phyloP scores from a whole-genome alignment of 2,113 vertebrate species.

The Nothocercus julius region DNA sequence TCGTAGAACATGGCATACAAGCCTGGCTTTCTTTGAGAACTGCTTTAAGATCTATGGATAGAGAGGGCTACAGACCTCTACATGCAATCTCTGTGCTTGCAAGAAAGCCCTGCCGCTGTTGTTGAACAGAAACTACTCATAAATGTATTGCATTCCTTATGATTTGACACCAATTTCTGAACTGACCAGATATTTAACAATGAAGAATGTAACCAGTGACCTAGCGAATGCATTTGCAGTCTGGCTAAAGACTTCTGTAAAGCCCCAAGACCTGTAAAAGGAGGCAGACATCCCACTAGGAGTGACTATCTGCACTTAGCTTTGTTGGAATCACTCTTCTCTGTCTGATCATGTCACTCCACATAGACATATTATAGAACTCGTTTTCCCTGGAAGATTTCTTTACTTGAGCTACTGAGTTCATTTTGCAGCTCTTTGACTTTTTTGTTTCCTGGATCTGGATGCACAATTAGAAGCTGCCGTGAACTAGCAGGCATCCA shows the following conservation, averaged over 20 bases:
- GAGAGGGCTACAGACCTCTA: background rate
- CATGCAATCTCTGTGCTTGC: background rate
- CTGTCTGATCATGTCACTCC: background rate
- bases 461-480: background rate
- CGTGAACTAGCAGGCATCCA: accelerated
- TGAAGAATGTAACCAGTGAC: background rate
- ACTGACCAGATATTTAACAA: background rate
- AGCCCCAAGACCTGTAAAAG: background rate
- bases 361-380: background rate
- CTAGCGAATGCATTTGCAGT: background rate
- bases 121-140: background rate
- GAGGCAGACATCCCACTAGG: background rate
- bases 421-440: background rate
- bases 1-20: background rate
- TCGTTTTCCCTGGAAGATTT: background rate
- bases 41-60: background rate
- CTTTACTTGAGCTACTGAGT: background rate
- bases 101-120: background rate
- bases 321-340: background rate
- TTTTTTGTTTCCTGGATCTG: background rate
- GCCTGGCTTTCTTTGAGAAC: background rate
- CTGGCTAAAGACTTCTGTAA: background rate
- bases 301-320: background rate
- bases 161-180: background rate
- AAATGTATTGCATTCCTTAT: background rate